phyloP scores from a whole-genome alignment of 2,797 vertebrate genomes.

The Phataginus tetradactyla region DNA sequence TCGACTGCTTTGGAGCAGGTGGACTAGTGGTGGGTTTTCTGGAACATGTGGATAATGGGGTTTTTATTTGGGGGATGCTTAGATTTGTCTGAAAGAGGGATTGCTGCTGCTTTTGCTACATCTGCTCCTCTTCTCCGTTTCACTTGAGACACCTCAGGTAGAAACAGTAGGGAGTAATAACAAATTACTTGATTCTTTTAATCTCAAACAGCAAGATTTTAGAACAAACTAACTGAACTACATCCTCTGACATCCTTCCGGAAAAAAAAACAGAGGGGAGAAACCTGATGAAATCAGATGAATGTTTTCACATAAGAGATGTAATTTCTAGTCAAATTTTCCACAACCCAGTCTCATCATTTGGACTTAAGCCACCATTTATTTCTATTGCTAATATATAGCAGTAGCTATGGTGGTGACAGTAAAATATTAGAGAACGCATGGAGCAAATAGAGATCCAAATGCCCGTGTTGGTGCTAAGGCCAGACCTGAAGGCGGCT shows the following conservation, averaged over 20 bases:
- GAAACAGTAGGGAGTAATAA: constrained; percentile 61
- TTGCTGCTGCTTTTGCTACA: constrained; percentile 36
- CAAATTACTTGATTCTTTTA: constrained; percentile 51
- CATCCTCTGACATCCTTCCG: constrained; percentile 33
- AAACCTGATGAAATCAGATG: neutral
- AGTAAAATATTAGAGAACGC: neutral
- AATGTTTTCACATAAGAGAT: constrained; percentile 42
- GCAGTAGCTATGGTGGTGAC: neutral
- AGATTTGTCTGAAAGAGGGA: constrained; percentile 66
- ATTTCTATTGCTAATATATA: neutral
- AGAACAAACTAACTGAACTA: constrained; percentile 23
- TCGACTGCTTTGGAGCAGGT: constrained; percentile 56
- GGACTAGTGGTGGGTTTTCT: neutral
- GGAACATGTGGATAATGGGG: constrained; percentile 39
- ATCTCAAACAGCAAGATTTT: constrained; percentile 42
- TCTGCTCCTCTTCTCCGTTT: constrained; percentile 45
- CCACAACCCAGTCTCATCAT: neutral
- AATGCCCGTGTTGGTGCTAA: neutral
- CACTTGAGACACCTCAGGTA: constrained; percentile 42
- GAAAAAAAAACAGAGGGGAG: neutral
- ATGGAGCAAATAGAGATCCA: neutral
- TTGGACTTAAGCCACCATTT: neutral
- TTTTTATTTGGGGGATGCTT: constrained; percentile 44
- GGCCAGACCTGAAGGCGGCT: neutral
- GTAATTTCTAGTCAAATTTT: constrained; percentile 6